Evolutionary conservation across 1,140 invertebrate species (phyloP).

Genomic region (Trachymyrmex cornetzi): DNA sequence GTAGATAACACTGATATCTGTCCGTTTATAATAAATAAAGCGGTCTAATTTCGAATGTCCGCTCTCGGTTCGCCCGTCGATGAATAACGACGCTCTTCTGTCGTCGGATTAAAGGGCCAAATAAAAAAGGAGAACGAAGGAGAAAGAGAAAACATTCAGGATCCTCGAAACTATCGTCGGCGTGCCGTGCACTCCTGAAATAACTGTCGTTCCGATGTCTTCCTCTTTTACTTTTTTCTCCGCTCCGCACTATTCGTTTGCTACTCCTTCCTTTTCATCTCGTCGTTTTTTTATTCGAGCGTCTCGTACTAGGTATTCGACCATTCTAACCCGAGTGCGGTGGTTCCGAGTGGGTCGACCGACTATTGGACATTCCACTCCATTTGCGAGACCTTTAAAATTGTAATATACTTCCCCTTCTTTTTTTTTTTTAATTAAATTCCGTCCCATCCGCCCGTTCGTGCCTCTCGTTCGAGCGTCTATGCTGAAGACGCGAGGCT

Average conservation of each 20-base stretch:
- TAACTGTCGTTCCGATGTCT: constrained; percentile 62
- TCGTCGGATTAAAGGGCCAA: constrained; percentile 6
- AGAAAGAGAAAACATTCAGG: constrained; percentile 44
- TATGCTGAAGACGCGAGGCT: constrained; percentile 25
- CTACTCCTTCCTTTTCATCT: constrained; percentile 29
- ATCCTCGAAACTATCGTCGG: constrained; percentile 60
- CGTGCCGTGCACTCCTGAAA: constrained; percentile 60
- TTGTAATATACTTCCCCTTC: constrained; percentile 70
- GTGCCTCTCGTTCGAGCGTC: constrained; percentile 43
- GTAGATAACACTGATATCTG: constrained; percentile 62
- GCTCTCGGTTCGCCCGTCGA: constrained; percentile 53
- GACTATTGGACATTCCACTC: constrained; percentile 77
- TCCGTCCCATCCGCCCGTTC: constrained; percentile 51
- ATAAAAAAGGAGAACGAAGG: background rate
- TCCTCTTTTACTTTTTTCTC: constrained; percentile 55
- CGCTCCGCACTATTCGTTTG: constrained; percentile 62
- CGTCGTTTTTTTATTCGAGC: constrained; percentile 62
- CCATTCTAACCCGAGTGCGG: constrained; percentile 61
- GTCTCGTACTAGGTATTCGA: constrained; percentile 61
- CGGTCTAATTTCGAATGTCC: constrained; percentile 40
- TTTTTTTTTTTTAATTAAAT: constrained; percentile 74
- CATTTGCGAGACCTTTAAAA: constrained; percentile 73
- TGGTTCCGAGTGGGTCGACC: constrained; percentile 63
- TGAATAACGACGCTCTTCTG: constrained; percentile 44
- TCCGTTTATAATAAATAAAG: constrained; percentile 64